Conservation (phyloP, 2,113 vertebrate genomes). For the Herpetotheres cachinnans region DNA sequence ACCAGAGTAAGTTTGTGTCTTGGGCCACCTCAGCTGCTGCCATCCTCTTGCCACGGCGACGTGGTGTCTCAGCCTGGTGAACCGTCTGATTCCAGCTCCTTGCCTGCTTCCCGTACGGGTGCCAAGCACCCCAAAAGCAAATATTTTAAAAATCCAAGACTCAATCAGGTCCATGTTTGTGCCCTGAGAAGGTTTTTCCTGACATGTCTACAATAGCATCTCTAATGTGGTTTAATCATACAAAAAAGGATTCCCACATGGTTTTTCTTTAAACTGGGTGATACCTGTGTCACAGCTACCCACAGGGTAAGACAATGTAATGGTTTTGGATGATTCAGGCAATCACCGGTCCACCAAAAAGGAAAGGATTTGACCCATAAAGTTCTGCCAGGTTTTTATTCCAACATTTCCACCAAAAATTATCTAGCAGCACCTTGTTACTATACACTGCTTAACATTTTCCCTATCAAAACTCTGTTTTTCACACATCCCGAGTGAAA, state of each 20-base stretch:
- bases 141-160: background rate
- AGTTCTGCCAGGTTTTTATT: background rate
- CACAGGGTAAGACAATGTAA: background rate
- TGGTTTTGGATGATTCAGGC: background rate
- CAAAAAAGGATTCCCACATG: background rate
- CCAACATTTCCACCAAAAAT: background rate
- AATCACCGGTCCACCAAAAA: background rate
- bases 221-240: background rate
- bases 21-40: background rate
- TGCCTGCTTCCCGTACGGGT: background rate
- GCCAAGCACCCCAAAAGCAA: background rate
- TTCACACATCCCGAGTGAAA: background rate
- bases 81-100: background rate
- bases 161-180: background rate
- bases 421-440: background rate
- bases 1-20: background rate
- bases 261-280: background rate
- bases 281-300: background rate
- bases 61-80: background rate
- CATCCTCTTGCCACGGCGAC: background rate
- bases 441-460: background rate
- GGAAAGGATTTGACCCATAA: background rate
- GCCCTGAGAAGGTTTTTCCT: background rate
- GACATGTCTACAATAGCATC: background rate
- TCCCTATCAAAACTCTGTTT: background rate